Conservation (phyloP, 1,140 invertebrate species). For the Rhagoletis pomonella region DNA sequence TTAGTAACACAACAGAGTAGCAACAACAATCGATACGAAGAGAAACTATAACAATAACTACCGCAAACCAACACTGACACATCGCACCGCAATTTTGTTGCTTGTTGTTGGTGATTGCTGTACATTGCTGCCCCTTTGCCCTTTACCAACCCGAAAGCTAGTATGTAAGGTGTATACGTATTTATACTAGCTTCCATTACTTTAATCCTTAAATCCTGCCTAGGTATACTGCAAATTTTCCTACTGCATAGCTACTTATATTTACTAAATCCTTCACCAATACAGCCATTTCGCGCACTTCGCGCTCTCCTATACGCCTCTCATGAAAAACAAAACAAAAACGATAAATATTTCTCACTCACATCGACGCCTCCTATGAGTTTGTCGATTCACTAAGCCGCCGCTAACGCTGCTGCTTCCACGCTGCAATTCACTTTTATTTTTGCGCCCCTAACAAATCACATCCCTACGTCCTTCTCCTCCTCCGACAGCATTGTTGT, state of each 20-base stretch:
- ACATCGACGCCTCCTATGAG: slow-evolving; percentile 37
- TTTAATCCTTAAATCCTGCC: background rate
- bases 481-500: background rate
- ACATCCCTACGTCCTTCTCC: background rate
- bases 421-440: background rate
- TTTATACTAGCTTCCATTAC: background rate
- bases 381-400: background rate
- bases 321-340: slow-evolving; percentile 18
- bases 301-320: background rate
- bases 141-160: background rate
- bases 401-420: background rate
- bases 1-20: background rate
- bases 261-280: slow-evolving; percentile 9
- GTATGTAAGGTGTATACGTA: no score
- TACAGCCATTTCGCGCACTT: background rate
- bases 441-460: background rate
- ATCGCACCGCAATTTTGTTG: slow-evolving; percentile 2
- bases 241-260: background rate
- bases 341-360: slow-evolving; percentile 34
- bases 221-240: background rate
- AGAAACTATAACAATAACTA: background rate
- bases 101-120: background rate
- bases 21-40: background rate
- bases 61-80: slow-evolving; percentile 17
- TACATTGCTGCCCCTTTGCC: background rate